Conservation (phyloP, 1,140 invertebrate species). For the Dendrolimus kikuchii region DNA sequence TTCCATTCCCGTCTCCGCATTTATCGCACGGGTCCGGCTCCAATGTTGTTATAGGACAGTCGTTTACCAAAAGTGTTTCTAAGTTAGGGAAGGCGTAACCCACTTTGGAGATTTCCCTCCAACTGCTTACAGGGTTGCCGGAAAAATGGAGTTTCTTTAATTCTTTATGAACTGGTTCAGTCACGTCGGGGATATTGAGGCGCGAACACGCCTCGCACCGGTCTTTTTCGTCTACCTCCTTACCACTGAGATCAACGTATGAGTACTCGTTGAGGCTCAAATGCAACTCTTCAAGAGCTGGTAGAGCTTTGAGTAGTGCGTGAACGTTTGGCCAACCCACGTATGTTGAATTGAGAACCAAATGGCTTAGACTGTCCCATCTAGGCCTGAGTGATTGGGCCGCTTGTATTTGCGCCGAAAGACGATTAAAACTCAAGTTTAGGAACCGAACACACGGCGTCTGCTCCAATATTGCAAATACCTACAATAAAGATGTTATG, state of each 20-base stretch:
- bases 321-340: slow-evolving; percentile 89
- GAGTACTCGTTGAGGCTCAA: slow-evolving; percentile 90
- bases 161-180: slow-evolving; percentile 77
- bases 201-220: slow-evolving; percentile 48
- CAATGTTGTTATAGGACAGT: slow-evolving; percentile 84
- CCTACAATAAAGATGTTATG: slow-evolving; percentile 66
- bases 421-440: slow-evolving; percentile 91
- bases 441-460: slow-evolving; percentile 92
- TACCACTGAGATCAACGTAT: slow-evolving; percentile 74
- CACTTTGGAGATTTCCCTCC: slow-evolving; percentile 87
- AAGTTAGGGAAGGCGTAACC: slow-evolving; percentile 89
- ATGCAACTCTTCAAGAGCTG: slow-evolving; percentile 90
- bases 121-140: slow-evolving; percentile 86
- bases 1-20: slow-evolving; percentile 54
- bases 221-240: slow-evolving; percentile 45
- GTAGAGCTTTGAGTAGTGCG: slow-evolving; percentile 81
- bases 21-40: slow-evolving; percentile 67
- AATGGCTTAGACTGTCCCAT: slow-evolving; percentile 79
- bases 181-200: slow-evolving; percentile 72
- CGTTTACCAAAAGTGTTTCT: slow-evolving; percentile 87
- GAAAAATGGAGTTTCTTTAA: slow-evolving; percentile 86
- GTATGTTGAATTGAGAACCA: slow-evolving; percentile 90
- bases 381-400: slow-evolving; percentile 65
- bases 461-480: slow-evolving; percentile 87
- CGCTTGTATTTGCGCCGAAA: slow-evolving; percentile 78